phyloP scores from a whole-genome alignment of 1,140 invertebrate genomes.

The Bombus haemorrhoidalis region DNA sequence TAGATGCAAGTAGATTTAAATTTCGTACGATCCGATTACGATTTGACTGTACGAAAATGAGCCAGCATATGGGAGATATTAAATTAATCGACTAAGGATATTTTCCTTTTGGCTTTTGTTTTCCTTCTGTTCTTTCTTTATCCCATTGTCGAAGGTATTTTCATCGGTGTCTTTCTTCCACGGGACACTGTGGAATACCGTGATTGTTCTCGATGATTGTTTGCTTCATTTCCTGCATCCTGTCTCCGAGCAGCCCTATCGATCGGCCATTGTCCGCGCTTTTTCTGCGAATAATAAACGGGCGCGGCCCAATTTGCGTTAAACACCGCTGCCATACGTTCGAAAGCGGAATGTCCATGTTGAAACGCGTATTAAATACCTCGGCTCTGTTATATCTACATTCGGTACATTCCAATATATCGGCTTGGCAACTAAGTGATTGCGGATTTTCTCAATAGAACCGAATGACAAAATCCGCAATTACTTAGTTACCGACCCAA shows the following conservation, averaged over 20 bases:
- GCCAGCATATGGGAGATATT: too few relatives aligned
- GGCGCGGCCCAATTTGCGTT: slow-evolving; percentile 44
- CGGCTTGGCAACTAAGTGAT: too few relatives aligned
- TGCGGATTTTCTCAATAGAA: too few relatives aligned
- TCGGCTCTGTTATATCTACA: not conserved
- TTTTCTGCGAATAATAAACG: slow-evolving; percentile 52
- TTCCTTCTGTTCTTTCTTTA: not conserved
- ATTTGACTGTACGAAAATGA: too few relatives aligned
- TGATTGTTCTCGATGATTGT: slow-evolving; percentile 7
- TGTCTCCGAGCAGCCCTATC: slow-evolving; percentile 10
- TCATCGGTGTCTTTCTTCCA: too few relatives aligned
- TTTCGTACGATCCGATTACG: too few relatives aligned
- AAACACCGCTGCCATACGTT: not conserved
- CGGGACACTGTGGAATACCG: too few relatives aligned
- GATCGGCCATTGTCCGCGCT: slow-evolving; percentile 43
- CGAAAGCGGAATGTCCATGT: not conserved
- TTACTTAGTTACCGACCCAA: too few relatives aligned
- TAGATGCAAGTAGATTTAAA: too few relatives aligned
- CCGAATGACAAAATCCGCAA: too few relatives aligned
- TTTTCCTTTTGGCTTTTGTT: not conserved
- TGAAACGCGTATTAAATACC: not conserved
- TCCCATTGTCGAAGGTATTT: not conserved
- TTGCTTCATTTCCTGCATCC: slow-evolving; percentile 49
- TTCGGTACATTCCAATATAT: not conserved
- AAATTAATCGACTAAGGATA: too few relatives aligned